Evolutionary conservation across 2,113 vertebrate genomes (phyloP), one percentile per base, ranked within the genome.

Genomic region (Pelusios castaneus): DNA sequence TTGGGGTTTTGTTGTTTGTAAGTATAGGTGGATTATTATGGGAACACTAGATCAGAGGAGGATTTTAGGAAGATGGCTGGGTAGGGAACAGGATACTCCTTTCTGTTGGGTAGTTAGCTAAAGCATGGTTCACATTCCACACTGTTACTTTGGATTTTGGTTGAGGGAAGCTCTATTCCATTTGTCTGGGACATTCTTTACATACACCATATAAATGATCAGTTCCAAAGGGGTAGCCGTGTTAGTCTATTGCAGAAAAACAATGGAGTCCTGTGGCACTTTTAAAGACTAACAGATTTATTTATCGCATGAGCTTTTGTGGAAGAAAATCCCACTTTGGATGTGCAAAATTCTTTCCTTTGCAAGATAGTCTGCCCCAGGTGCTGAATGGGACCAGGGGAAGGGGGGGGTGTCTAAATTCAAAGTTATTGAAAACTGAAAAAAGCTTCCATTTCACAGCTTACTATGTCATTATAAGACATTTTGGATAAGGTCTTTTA

Each of bases 121-220:
- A 29, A 81, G 24, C 49, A 17, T 31, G 51, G 6, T 1, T 6
- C 80, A 10, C n/a, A 2, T 21, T n/a, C 27, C 21, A 24, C n/a
- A 67, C 81, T 84, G 54, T 83, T 73, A 55, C 83, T 83, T 77
- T 24, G n/a, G 88, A 80, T 45, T 70, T 34, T 5, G 21, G 14
- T 52, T 82, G 4, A 38, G 63, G 1, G 1, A 22, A 0, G 1
- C 41, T 25, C 81, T 79, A 31, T 60, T 84, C 54, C 10, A 10
- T 11, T 41, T 47, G 43, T 25, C 10, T 5, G 0, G 41, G 27
- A 12, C 55, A 25, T 0, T 70, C 0, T 27, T n/a, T 5, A 13
- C 0, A 0, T 34, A 55, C 45, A 3, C 45, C 41, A 51, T 73
- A 87, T 70, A 24, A 47, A n/a, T n/a, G n/a, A n/a, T n/a, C n/a